A percentile compares a stretch with the other conserved stretches of the same genome.
These are phyloP conservation scores for Sitophilus oryzae DNA, from an alignment of 1,140 invertebrate genomes.

Conservation along the genomic window DNA sequence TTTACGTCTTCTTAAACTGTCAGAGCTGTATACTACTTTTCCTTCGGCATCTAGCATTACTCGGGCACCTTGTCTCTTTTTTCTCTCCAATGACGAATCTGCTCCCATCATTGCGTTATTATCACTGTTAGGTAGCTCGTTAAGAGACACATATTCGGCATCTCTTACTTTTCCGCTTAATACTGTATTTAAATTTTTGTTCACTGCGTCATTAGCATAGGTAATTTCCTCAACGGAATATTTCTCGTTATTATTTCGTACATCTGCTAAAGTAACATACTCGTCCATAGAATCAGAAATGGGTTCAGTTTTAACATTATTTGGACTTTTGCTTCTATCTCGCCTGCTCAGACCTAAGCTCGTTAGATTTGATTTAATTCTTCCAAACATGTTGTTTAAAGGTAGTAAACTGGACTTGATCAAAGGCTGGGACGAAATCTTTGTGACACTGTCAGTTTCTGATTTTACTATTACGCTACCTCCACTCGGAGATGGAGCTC, in stretches of 20 bases:
- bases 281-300: conserved; percentile 50
- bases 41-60: conserved; percentile 83
- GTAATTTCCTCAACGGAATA: conserved; percentile 42
- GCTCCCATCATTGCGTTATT: conserved; percentile 37
- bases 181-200: conserved; percentile 51
- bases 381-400: conserved; percentile 58
- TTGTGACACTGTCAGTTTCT: conserved; percentile 32
- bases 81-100: conserved; percentile 46
- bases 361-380: conserved; percentile 55
- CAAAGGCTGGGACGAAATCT: conserved; percentile 34
- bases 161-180: conserved; percentile 53
- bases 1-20: conserved; percentile 75
- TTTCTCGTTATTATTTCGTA: conserved; percentile 68
- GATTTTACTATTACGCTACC: conserved; percentile 42
- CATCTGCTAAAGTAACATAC: conserved; percentile 78
- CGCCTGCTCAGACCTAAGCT: conserved; percentile 40
- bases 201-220: conserved; percentile 53
- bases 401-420: conserved; percentile 50
- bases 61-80: conserved; percentile 61
- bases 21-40: conserved; percentile 83
- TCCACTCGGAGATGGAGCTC: conserved; percentile 42
- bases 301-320: conserved; percentile 8
- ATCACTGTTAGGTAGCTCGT: conserved; percentile 63
- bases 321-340: conserved; percentile 45
- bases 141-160: conserved; percentile 73